phyloP scores from a whole-genome alignment of 2,797 vertebrate genomes.

The Ataeniobius toweri region DNA sequence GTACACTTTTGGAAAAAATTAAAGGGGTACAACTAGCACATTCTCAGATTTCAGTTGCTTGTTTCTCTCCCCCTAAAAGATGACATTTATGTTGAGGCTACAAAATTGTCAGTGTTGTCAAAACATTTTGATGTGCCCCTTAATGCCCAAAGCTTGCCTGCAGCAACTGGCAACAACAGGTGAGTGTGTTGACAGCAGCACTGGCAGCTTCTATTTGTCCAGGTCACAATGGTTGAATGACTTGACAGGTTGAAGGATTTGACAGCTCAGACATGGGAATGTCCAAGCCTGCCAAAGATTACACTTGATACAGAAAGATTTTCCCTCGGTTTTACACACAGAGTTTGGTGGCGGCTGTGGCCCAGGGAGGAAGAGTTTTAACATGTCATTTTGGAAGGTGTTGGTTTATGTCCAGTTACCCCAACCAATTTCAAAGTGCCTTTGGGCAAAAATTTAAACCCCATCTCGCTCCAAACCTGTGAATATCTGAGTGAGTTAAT shows the following conservation, averaged over 20 bases:
- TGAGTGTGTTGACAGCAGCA: constrained; percentile 40
- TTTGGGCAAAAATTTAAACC: not conserved
- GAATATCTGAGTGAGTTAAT: not conserved
- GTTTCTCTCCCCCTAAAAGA: not conserved
- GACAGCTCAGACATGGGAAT: constrained; percentile 12
- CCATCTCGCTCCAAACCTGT: not conserved
- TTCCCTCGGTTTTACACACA: not conserved
- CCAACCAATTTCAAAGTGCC: not conserved
- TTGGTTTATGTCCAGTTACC: not conserved
- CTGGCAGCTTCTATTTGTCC: constrained; percentile 30
- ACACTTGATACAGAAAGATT: not conserved
- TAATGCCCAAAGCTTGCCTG: constrained; percentile 37
- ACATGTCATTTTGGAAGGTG: not conserved
- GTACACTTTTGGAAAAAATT: not conserved
- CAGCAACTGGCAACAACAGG: constrained; percentile 43
- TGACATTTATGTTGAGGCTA: constrained; percentile 20
- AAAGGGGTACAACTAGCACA: not conserved
- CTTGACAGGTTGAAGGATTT: constrained; percentile 24
- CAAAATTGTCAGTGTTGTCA: constrained; percentile 31
- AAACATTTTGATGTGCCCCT: constrained; percentile 33
- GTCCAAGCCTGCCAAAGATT: not conserved
- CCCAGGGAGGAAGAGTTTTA: not conserved
- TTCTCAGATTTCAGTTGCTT: not conserved
- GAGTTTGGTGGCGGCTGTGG: not conserved
- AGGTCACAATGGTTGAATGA: constrained; percentile 20